A percentile compares a stretch with the other conserved stretches of the same genome.
Evolutionary conservation across 1,140 invertebrate species (phyloP).

Genomic region (Caerostris extrusa): DNA sequence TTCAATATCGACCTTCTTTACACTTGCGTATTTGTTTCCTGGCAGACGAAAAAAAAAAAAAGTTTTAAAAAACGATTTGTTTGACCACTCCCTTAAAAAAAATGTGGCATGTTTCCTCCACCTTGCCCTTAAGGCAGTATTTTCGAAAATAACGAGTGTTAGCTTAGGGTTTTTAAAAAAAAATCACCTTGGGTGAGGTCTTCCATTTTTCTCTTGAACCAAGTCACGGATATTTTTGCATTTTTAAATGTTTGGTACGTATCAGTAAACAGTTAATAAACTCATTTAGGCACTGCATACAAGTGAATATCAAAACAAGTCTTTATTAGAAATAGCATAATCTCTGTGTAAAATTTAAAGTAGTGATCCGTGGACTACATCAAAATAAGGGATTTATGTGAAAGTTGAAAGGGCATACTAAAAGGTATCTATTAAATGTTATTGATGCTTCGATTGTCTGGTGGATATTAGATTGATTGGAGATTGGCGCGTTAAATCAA

Average conservation of each 20-base stretch:
- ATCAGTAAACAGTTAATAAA: too few relatives aligned
- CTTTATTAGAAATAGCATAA: too few relatives aligned
- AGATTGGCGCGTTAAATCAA: too few relatives aligned
- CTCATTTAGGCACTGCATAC: too few relatives aligned
- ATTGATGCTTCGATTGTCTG: too few relatives aligned
- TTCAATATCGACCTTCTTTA: constrained; percentile 13
- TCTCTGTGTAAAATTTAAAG: too few relatives aligned
- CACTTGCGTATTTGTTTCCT: constrained; percentile 1
- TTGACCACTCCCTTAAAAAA: constrained; percentile 28
- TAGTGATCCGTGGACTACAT: too few relatives aligned
- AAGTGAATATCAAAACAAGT: too few relatives aligned
- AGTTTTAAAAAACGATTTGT: neutral
- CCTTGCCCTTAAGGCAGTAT: constrained; percentile 1
- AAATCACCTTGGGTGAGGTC: constrained; percentile 35
- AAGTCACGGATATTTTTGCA: neutral
- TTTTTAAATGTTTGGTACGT: neutral
- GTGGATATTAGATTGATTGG: too few relatives aligned
- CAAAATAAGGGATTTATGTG: too few relatives aligned
- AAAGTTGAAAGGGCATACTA: too few relatives aligned
- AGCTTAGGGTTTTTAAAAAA: neutral
- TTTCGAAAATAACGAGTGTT: neutral
- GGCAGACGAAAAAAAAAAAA: neutral
- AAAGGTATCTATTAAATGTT: too few relatives aligned
- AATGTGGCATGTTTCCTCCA: constrained; percentile 13
- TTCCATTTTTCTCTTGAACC: neutral